These are phyloP conservation scores for Trematocara stigmaticum DNA, from an alignment of 2,113 vertebrate genomes.

Conservation along the genomic window DNA sequence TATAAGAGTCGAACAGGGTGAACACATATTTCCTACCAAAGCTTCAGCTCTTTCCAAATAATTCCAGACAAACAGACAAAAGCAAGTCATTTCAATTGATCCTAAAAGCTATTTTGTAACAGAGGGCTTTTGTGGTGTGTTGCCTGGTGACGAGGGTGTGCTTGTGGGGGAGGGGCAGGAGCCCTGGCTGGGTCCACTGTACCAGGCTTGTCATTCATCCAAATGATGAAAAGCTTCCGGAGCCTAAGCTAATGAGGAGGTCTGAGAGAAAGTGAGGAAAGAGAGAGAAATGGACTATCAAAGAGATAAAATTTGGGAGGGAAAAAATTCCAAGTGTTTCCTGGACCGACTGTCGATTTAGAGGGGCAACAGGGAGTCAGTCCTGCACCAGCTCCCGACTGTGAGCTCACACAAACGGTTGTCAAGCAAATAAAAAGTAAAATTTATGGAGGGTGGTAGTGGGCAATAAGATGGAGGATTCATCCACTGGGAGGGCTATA, in stretches of 20 bases:
- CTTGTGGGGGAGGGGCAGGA: constrained; percentile 49
- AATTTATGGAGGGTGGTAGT: constrained; percentile 68
- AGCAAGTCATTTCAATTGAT: constrained; percentile 66
- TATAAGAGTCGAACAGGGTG: constrained; percentile 11
- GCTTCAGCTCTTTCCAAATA: constrained; percentile 69
- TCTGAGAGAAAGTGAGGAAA: constrained; percentile 29
- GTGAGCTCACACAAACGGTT: constrained; percentile 65
- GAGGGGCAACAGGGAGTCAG: constrained; percentile 53
- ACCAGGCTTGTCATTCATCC: constrained; percentile 66
- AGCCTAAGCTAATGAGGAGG: constrained; percentile 70
- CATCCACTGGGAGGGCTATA: constrained; percentile 51
- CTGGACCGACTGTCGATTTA: constrained; percentile 52
- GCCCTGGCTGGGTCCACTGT: constrained; percentile 48
- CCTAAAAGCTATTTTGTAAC: constrained; percentile 67
- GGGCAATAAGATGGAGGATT: constrained; percentile 37
- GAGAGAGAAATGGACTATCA: constrained; percentile 40
- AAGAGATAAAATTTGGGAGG: constrained; percentile 69
- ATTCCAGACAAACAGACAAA: constrained; percentile 67
- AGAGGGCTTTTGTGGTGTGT: constrained; percentile 66
- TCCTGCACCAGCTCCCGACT: constrained; percentile 58
- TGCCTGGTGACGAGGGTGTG: constrained; percentile 66
- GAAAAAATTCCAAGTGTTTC: constrained; percentile 52
- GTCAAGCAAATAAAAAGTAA: constrained; percentile 72
- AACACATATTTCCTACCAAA: constrained; percentile 58
- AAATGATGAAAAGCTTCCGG: constrained; percentile 78